These are phyloP conservation scores for Celastrina argiolus DNA, from an alignment of 2,888 invertebrate species.

Conservation along the genomic window DNA sequence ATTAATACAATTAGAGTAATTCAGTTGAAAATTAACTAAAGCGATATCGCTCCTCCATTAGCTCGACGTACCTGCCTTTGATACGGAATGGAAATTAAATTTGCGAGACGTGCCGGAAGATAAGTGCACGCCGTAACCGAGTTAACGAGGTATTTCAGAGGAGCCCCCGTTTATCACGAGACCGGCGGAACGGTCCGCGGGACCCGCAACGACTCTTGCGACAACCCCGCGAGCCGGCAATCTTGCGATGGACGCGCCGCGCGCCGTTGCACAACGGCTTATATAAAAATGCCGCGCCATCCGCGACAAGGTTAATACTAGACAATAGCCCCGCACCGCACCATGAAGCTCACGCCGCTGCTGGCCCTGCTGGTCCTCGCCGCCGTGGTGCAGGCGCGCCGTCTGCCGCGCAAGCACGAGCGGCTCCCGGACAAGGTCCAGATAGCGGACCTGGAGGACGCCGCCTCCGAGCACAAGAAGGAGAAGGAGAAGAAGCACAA, in stretches of 20 bases:
- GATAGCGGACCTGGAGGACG: slow-evolving; percentile 54
- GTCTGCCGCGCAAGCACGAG: slow-evolving; percentile 42
- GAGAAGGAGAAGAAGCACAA: slow-evolving; percentile 66
- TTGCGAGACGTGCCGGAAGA: slow-evolving; percentile 23
- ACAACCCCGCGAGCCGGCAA: slow-evolving; percentile 46
- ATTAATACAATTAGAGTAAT: slow-evolving; percentile 18
- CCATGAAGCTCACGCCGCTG: slow-evolving; percentile 58
- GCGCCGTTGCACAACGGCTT: slow-evolving; percentile 69
- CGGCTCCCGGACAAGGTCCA: slow-evolving; percentile 36
- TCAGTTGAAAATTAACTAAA: slow-evolving; percentile 15
- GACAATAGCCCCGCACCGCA: slow-evolving; percentile 48
- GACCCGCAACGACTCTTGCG: slow-evolving; percentile 38
- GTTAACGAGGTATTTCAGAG: slow-evolving; percentile 15
- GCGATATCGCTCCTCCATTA: slow-evolving; percentile 17
- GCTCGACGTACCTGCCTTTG: neutral
- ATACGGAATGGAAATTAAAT: slow-evolving; percentile 27
- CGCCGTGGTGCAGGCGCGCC: slow-evolving; percentile 48
- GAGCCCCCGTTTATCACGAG: neutral
- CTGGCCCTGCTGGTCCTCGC: slow-evolving; percentile 51
- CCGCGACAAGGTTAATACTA: slow-evolving; percentile 62
- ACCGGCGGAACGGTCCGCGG: neutral
- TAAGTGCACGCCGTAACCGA: slow-evolving; percentile 27
- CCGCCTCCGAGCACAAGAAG: slow-evolving; percentile 69
- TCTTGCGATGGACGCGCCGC: slow-evolving; percentile 59
- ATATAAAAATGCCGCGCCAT: slow-evolving; percentile 73